Evolutionary conservation across 2,888 invertebrate genomes (phyloP).

Genomic region (Clunio marinus): DNA sequence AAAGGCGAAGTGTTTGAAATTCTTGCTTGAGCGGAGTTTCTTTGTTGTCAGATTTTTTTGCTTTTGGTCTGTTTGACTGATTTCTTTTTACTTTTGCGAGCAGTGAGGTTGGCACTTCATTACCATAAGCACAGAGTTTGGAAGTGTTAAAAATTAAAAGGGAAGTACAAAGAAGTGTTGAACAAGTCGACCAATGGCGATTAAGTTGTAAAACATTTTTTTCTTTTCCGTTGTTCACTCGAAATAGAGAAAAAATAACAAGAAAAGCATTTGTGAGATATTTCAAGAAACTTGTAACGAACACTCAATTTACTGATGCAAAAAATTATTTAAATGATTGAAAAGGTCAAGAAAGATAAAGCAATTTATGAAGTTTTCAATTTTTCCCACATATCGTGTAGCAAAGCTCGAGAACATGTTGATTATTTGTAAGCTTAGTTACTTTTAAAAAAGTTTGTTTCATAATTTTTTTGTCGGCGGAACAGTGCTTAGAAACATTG

Average conservation of each 20-base stretch:
- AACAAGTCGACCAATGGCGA: neutral
- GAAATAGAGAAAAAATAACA: neutral
- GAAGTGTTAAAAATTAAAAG: neutral
- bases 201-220: too few species aligned
- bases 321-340: too few species aligned
- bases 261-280: neutral
- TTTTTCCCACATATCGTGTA: neutral
- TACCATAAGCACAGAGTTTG: slow-evolving; percentile 4
- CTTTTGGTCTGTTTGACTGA: neutral
- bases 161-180: too few species aligned
- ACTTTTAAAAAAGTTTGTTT: too few species aligned
- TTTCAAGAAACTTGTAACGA: neutral
- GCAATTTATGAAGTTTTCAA: neutral
- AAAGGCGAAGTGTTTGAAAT: neutral
- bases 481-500: too few species aligned
- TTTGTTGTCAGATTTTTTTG: neutral
- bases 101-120: slow-evolving; percentile 21
- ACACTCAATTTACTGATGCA: too few species aligned
- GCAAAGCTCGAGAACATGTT: too few species aligned
- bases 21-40: slow-evolving; percentile 21
- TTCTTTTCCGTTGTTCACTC: neutral
- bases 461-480: too few species aligned
- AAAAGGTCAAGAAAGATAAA: slow-evolving; percentile 13
- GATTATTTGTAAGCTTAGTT: too few species aligned
- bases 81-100: slow-evolving; percentile 3